Evolutionary conservation across 2,888 invertebrate genomes (phyloP).

Genomic region (Ochropleura plecta): DNA sequence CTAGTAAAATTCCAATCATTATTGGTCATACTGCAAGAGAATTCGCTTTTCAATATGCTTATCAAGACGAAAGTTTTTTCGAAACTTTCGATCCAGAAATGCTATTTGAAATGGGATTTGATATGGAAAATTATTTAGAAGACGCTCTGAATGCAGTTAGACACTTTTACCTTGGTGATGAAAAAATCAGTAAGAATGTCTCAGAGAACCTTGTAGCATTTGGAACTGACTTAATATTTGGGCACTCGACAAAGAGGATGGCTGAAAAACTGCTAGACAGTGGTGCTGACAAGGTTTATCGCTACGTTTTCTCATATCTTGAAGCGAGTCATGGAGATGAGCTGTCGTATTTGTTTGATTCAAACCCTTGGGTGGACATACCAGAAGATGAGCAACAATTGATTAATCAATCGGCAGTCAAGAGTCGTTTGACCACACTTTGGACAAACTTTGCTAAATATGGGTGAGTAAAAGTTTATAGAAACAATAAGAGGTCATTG

Average conservation of each 20-base stretch:
- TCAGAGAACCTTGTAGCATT: conserved; percentile 21
- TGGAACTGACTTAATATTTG: conserved; percentile 41
- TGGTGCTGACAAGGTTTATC: conserved; percentile 29
- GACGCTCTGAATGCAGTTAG: conserved; percentile 9
- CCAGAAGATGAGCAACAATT: conserved; percentile 44
- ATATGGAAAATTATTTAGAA: conserved; percentile 18
- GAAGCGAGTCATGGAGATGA: conserved; percentile 57
- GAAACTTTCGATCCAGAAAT: conserved; percentile 20
- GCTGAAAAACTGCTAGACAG: conserved; percentile 29
- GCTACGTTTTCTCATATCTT: conserved; percentile 43
- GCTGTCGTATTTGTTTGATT: conserved; percentile 52
- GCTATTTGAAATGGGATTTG: conserved; percentile 39
- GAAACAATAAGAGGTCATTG: not conserved
- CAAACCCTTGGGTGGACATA: not conserved
- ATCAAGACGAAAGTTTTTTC: conserved; percentile 16
- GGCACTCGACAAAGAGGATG: conserved; percentile 45
- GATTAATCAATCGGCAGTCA: conserved; percentile 32
- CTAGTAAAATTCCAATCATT: conserved; percentile 24
- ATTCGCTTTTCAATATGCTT: conserved; percentile 26
- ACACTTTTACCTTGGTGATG: conserved; percentile 50
- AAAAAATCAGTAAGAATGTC: conserved; percentile 14
- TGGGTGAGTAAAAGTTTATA: conserved; percentile 18
- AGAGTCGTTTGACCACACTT: conserved; percentile 45
- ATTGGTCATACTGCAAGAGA: conserved; percentile 44
- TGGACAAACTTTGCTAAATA: conserved; percentile 66